Evolutionary conservation across 2,113 vertebrate species (phyloP), one percentile per base, ranked within the genome.

Genomic region (Telmatochromis sp.): DNA sequence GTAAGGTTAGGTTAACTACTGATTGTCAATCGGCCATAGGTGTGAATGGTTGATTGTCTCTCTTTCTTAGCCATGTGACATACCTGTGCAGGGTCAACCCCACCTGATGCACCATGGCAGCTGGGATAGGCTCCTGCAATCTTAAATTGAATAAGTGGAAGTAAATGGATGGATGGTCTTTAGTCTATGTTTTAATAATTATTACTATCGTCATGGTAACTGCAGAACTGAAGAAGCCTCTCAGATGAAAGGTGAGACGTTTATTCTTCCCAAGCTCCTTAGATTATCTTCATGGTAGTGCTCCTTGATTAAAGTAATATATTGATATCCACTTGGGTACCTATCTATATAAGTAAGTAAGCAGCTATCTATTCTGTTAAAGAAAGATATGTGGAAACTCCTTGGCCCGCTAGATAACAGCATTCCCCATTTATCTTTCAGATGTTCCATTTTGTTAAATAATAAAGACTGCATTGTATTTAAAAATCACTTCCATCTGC

Each of bases 401-500:
- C 42, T 75, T 75, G 1, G 9, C 23, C 14, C 23, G 1, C 45
- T 17, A 3, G 13, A 45, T 45, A 73, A 28, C 40, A 4, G 9
- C 40, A 75, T 28, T 75, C 42, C 1, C 42, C 42, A 50, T 75
- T 47, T 75, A 75, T 47, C 15, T 50, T 75, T 75, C 65, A 71
- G 37, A 71, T 71, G 37, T 71, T 42, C 23, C 71, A 75, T 75
- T 75, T 75, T 0, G 4, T 47, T 28, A 50, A 47, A 75, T 75
- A 50, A 50, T 50, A 50, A 75, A 19, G 71, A 28, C 42, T 12
- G 15, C 23, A 50, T 12, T 78, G 71, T 78, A 78, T 50, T 50
- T 78, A 78, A 78, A 19, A 50, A 51, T 78, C 73, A 13, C 26
- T 78, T 78, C 45, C 45, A 78, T 78, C 26, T 78, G 45, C 15